A percentile compares a stretch with the other conserved stretches of the same genome.
Conservation (phyloP, 2,113 vertebrate species). For the Laticauda colubrina region DNA sequence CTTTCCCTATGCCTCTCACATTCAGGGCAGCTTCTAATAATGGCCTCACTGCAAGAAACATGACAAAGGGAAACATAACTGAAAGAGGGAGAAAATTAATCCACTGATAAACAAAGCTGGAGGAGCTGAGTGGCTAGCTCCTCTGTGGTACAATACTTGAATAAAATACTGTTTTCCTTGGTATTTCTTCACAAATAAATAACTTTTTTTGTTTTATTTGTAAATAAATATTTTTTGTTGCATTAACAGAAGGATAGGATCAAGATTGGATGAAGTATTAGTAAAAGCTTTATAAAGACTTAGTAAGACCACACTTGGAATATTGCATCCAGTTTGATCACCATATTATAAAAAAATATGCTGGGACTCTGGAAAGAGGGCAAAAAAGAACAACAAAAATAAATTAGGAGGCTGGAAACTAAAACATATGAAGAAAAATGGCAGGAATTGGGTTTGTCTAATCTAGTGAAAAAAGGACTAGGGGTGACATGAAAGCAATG, state of each 20-base stretch:
- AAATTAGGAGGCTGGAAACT: background rate
- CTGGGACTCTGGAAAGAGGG: background rate
- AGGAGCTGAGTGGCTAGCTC: background rate
- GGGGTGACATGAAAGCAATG: background rate
- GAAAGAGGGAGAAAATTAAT: conserved; percentile 12
- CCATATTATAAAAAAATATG: background rate
- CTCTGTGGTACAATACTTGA: background rate
- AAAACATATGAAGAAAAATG: background rate
- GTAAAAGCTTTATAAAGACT: background rate
- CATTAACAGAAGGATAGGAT: background rate
- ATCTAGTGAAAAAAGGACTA: background rate
- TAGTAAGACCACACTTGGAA: background rate
- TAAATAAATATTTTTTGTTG: background rate
- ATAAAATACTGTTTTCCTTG: background rate
- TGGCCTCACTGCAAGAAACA: conserved; percentile 11
- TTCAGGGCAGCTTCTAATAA: conserved; percentile 53
- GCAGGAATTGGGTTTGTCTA: background rate
- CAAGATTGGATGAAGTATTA: background rate
- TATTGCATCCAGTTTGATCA: background rate
- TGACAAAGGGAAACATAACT: conserved; percentile 44
- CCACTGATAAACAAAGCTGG: background rate
- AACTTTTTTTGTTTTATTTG: background rate
- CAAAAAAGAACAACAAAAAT: background rate
- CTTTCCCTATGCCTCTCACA: conserved; percentile 56
- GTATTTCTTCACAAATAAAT: background rate